These are phyloP conservation scores for Cryptophagus acutangulus DNA, from an alignment of 2,888 invertebrate genomes.

Conservation along the genomic window DNA sequence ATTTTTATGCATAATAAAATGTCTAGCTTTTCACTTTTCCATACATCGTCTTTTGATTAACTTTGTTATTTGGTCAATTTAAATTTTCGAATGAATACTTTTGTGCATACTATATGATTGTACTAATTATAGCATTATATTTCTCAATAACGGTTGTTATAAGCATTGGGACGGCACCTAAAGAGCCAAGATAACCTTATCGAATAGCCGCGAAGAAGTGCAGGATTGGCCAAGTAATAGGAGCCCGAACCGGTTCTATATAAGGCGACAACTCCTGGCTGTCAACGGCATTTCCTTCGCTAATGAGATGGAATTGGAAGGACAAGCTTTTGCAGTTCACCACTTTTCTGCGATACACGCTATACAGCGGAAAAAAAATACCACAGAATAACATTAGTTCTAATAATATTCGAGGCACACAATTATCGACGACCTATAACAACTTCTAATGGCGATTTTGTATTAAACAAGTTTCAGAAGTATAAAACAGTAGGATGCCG, in stretches of 20 bases:
- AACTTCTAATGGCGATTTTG: conserved; percentile 40
- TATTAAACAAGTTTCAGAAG: conserved; percentile 35
- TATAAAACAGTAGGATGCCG: conserved; percentile 38
- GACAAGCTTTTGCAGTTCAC: conserved; percentile 43
- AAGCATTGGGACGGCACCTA: conserved; percentile 40
- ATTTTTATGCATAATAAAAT: conserved; percentile 3
- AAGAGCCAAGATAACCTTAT: conserved; percentile 46
- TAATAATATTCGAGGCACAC: conserved; percentile 40
- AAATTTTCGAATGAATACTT: conserved; percentile 10
- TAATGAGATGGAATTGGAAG: conserved; percentile 51
- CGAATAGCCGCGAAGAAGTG: conserved; percentile 43
- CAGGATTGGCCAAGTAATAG: conserved; percentile 39
- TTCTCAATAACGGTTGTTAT: conserved; percentile 41
- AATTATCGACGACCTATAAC: conserved; percentile 26
- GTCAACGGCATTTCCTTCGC: conserved; percentile 49
- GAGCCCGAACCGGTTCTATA: conserved; percentile 47
- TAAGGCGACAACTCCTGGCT: conserved; percentile 44
- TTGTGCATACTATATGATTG: conserved; percentile 7
- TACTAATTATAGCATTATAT: conserved; percentile 41
- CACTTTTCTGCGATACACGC: conserved; percentile 33
- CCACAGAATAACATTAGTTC: conserved; percentile 34
- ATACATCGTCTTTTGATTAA: not conserved
- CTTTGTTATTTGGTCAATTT: conserved; percentile 2
- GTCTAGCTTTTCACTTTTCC: not conserved
- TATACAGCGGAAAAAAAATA: conserved; percentile 23